These are phyloP conservation scores for Branchipolynoe longqiensis DNA, from an alignment of 2,888 invertebrate genomes.

Conservation along the genomic window DNA sequence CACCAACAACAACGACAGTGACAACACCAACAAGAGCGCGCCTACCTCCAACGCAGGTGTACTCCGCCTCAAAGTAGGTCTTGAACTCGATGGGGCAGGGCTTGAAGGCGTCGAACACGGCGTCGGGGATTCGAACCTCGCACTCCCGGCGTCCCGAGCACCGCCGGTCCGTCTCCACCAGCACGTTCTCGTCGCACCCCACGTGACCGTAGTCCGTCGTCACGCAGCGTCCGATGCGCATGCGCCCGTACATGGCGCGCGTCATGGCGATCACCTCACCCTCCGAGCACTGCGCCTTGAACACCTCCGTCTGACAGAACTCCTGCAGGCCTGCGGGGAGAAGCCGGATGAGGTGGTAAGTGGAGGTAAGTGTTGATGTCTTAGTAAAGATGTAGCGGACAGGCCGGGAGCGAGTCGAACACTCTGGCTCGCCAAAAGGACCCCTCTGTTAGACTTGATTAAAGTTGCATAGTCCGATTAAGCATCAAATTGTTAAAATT, in stretches of 20 bases:
- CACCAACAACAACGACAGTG: no score
- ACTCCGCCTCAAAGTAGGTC: constrained; percentile 54
- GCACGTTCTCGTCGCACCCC: constrained; percentile 52
- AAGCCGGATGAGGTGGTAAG: neutral
- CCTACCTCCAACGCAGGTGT: constrained; percentile 44
- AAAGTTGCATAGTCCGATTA: no score
- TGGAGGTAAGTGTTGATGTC: no score
- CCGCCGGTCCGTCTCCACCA: constrained; percentile 49
- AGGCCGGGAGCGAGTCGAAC: no score
- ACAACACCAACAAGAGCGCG: no score
- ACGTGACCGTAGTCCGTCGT: constrained; percentile 53
- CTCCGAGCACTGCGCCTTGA: constrained; percentile 40
- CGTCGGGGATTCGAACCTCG: constrained; percentile 48
- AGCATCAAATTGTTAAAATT: no score
- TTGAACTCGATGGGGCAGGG: constrained; percentile 54
- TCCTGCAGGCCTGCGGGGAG: constrained; percentile 19
- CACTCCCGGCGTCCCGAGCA: constrained; percentile 42
- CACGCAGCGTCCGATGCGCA: constrained; percentile 47
- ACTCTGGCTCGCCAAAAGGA: no score
- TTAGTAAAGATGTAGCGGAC: no score
- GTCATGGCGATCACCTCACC: constrained; percentile 53
- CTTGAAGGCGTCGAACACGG: constrained; percentile 39
- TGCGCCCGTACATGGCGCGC: constrained; percentile 46
- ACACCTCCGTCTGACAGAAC: constrained; percentile 52
- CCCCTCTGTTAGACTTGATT: no score